Base-by-base conservation (phyloP, 2,113 vertebrate genomes). In the Dicaeum eximium region DNA sequence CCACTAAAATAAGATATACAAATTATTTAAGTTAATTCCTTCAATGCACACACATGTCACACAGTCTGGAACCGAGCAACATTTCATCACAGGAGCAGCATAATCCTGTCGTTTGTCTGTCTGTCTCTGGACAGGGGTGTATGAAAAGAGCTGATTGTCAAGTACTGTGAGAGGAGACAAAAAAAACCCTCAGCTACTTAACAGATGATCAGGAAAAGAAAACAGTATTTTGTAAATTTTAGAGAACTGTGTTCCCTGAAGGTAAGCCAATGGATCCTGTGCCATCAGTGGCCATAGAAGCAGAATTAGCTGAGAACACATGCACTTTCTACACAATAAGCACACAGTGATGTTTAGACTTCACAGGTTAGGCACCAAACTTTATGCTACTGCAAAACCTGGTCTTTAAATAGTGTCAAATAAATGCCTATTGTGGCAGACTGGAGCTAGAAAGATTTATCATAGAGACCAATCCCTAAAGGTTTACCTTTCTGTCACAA, bases 331-430 rank as follows among this genome's bases (percentile, higher is more conserved):
- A 95, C 60, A 89, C 81, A 95, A 62, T 58, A 88, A 96, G 24
- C 51, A 95, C 67, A 96, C 2, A 64, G 22, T 33, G 82, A 37
- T 54, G 66, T 61, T 70, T 65, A 54, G 48, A 80, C 30, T 83
- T 75, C 42, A 75, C 11, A 78, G 14, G 18, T 56, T 57, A 61
- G 33, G n/a, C 35, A 24, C 15, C 15, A 77, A 79, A 84, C 53
- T 33, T 62, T 37, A 71, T 8, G 23, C 18, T 93, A 8, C 23
- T 53, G 65, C 25, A 81, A 97, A 96, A 95, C 19, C 64, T 93
- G 80, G 64, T 51, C 77, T 95, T 95, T 91, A 89, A 86, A n/a
- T 56, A 94, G 69, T 73, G 57, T 90, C 96, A 97, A 94, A 96
- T 94, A 40, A 95, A 95, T 53, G 79, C 44, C n/a, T 72, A 40